phyloP scores from a whole-genome alignment of 2,113 vertebrate genomes.

The Turnix velox region DNA sequence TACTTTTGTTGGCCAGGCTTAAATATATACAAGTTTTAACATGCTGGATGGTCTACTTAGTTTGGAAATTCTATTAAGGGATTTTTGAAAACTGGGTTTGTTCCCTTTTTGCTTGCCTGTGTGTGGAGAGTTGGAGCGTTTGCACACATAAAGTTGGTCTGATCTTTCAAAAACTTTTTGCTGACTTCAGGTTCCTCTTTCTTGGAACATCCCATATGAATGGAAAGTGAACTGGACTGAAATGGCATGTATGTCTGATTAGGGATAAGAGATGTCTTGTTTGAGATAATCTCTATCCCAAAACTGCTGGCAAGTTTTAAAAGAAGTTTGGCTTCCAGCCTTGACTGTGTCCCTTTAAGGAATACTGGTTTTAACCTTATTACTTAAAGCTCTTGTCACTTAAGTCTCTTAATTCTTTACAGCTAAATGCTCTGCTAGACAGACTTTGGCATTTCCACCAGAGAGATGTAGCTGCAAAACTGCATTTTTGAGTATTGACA shows the following conservation, averaged over 20 bases:
- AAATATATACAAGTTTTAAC: not conserved
- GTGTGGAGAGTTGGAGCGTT: not conserved
- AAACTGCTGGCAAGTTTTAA: not conserved
- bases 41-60: not conserved
- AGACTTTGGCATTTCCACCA: not conserved
- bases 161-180: not conserved
- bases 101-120: not conserved
- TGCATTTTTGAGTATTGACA: not conserved
- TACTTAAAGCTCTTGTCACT: constrained; percentile 45
- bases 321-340: not conserved
- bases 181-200: not conserved
- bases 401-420: constrained; percentile 47
- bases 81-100: not conserved
- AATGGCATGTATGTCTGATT: not conserved
- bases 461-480: not conserved
- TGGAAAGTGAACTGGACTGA: not conserved
- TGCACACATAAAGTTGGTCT: not conserved
- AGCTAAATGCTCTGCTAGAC: not conserved
- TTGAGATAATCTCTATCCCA: not conserved
- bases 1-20: not conserved
- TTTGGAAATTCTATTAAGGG: not conserved
- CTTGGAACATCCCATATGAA: not conserved
- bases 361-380: constrained; percentile 49
- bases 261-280: not conserved
- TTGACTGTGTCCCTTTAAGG: constrained; percentile 8